phyloP scores from a whole-genome alignment of 2,797 vertebrate species.

The Mormyrops boulengeri region DNA sequence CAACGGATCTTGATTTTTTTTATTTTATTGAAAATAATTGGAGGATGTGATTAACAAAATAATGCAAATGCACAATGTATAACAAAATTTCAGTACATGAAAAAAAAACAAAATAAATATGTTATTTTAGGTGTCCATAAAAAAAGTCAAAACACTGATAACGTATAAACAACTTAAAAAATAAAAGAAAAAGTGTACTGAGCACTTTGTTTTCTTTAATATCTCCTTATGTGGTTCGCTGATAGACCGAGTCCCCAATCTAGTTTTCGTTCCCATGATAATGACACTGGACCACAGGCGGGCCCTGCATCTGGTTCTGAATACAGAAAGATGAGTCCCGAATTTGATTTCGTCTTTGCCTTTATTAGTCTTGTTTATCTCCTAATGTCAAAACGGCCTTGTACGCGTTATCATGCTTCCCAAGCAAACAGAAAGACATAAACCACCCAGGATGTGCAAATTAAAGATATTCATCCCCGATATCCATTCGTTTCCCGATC shows the following conservation, averaged over 20 bases:
- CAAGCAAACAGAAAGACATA: constrained; percentile 11
- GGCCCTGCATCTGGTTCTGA: constrained; percentile 41
- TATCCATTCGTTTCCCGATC: constrained; percentile 17
- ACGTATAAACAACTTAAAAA: constrained; percentile 64
- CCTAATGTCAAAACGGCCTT: constrained; percentile 35
- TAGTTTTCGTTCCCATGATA: constrained; percentile 18
- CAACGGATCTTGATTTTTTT: constrained; percentile 40
- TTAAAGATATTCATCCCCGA: constrained; percentile 35
- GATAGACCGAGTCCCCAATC: constrained; percentile 12
- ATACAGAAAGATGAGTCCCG: constrained; percentile 29
- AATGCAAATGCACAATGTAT: constrained; percentile 81
- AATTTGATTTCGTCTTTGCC: constrained; percentile 23
- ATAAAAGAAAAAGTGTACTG: constrained; percentile 59
- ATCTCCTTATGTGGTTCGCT: constrained; percentile 10
- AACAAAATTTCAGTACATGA: constrained; percentile 79
- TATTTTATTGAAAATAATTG: constrained; percentile 92
- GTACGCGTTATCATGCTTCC: constrained; percentile 27
- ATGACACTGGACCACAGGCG: constrained; percentile 34
- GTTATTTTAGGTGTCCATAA: constrained; percentile 74
- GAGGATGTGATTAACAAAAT: constrained; percentile 82
- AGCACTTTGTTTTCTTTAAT: constrained; percentile 46
- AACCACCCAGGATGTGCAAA: constrained; percentile 52
- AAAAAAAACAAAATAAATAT: constrained; percentile 57
- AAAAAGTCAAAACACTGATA: constrained; percentile 76
- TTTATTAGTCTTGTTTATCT: constrained; percentile 16